phyloP scores from a whole-genome alignment of 2,888 invertebrate species.

The Tipula confusa region DNA sequence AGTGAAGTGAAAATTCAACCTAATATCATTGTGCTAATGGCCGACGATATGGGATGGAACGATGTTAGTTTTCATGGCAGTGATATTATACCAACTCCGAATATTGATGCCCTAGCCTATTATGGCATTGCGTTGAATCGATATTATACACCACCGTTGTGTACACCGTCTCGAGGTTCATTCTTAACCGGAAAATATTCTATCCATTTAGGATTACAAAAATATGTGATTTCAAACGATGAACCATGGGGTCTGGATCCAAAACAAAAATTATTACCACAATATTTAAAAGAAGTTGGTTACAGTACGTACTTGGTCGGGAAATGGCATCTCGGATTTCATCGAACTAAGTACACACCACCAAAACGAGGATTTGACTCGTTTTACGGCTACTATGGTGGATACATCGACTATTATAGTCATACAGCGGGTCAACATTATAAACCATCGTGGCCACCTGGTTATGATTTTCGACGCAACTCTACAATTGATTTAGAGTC shows the following conservation, averaged over 20 bases:
- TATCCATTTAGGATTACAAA: constrained; percentile 69
- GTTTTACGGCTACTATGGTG: constrained; percentile 82
- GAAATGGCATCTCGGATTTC: constrained; percentile 88
- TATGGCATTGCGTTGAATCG: constrained; percentile 80
- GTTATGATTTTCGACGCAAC: constrained; percentile 55
- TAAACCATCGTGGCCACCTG: constrained; percentile 41
- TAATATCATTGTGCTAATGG: constrained; percentile 71
- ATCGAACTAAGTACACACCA: constrained; percentile 58
- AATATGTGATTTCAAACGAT: constrained; percentile 60
- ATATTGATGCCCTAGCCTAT: constrained; percentile 81
- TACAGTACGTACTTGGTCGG: constrained; percentile 81
- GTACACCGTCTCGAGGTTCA: constrained; percentile 79
- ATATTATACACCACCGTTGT: constrained; percentile 73
- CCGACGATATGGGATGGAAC: constrained; percentile 88
- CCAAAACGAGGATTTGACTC: constrained; percentile 70
- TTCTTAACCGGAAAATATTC: constrained; percentile 84
- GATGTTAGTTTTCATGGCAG: constrained; percentile 89
- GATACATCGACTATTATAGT: constrained; percentile 75
- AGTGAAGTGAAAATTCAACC: constrained; percentile 45
- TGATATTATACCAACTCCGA: constrained; percentile 81
- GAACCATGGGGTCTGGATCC: constrained; percentile 70
- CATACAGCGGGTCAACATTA: constrained; percentile 44
- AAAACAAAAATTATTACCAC: constrained; percentile 63
- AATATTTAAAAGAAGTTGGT: constrained; percentile 63
- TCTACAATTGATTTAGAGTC: constrained; percentile 53